Evolutionary conservation across 2,888 invertebrate species (phyloP).

Genomic region (Ormia ochracea): DNA sequence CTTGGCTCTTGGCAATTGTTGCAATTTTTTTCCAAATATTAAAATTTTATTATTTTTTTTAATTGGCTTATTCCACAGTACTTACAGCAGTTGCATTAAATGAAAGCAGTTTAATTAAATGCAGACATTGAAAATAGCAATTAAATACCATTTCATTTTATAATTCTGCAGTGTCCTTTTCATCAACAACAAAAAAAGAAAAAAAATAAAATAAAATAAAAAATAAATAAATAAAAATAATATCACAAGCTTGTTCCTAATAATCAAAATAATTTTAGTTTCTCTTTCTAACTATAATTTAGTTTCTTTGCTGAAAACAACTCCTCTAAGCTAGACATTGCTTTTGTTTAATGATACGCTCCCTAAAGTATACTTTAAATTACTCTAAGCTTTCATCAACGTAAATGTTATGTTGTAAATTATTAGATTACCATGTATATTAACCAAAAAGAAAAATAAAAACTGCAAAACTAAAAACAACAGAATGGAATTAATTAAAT

Average conservation of each 20-base stretch:
- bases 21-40: not conserved
- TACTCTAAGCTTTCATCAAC: not conserved
- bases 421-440: constrained; percentile 22
- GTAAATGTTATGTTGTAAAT: constrained; percentile 38
- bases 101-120: not conserved
- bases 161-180: not conserved
- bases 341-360: constrained; percentile 19
- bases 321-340: constrained; percentile 40
- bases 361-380: constrained; percentile 41
- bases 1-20: not conserved
- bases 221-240: no score
- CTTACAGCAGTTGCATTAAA: not conserved
- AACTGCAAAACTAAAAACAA: not conserved
- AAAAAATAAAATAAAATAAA: no score
- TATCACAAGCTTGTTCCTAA: constrained; percentile 56
- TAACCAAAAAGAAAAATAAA: constrained; percentile 6
- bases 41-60: not conserved
- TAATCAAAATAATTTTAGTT: constrained; percentile 61
- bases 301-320: not conserved
- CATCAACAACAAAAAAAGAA: not conserved
- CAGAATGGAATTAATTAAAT: constrained; percentile 16
- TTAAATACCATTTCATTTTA: not conserved
- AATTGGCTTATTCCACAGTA: not conserved
- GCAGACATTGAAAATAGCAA: not conserved
- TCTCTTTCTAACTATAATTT: constrained; percentile 34